These are phyloP conservation scores for Phocides pigmalion DNA, from an alignment of 1,140 invertebrate genomes.

Conservation along the genomic window DNA sequence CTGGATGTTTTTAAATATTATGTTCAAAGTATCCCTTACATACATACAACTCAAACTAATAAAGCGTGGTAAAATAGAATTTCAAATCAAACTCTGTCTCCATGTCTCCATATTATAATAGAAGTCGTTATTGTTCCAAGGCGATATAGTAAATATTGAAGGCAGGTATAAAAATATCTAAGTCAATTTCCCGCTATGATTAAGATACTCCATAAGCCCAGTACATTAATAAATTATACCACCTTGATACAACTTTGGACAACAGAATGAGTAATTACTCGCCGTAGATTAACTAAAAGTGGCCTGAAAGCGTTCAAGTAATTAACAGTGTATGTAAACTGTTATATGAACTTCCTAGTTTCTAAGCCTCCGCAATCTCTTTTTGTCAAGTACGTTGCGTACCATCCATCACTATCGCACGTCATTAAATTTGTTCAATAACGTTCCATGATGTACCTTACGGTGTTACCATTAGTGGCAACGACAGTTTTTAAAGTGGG, in stretches of 20 bases:
- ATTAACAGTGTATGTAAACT: conserved; percentile 34
- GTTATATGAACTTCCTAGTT: conserved; percentile 30
- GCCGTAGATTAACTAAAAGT: conserved; percentile 28
- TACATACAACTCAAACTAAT: too few relatives aligned
- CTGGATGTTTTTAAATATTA: too few relatives aligned
- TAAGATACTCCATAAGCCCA: conserved; percentile 5
- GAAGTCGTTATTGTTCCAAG: too few relatives aligned
- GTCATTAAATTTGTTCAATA: conserved; percentile 16
- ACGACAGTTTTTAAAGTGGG: too few relatives aligned
- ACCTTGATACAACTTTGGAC: conserved; percentile 15
- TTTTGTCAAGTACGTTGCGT: conserved; percentile 20
- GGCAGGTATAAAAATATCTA: background rate
- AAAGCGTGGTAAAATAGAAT: too few relatives aligned
- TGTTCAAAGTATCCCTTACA: too few relatives aligned
- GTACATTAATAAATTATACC: conserved; percentile 21
- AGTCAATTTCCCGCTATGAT: background rate
- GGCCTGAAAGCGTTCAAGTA: conserved; percentile 26
- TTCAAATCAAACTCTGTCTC: too few relatives aligned
- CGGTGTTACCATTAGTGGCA: conserved; percentile 16
- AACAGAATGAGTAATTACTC: conserved; percentile 29
- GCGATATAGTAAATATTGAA: too few relatives aligned
- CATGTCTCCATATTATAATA: too few relatives aligned
- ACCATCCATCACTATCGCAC: conserved; percentile 23
- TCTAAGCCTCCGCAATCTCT: conserved; percentile 11
- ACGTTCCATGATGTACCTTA: conserved; percentile 15